Evolutionary conservation across 1,140 invertebrate species (phyloP).

Genomic region (Helicoverpa armigera): DNA sequence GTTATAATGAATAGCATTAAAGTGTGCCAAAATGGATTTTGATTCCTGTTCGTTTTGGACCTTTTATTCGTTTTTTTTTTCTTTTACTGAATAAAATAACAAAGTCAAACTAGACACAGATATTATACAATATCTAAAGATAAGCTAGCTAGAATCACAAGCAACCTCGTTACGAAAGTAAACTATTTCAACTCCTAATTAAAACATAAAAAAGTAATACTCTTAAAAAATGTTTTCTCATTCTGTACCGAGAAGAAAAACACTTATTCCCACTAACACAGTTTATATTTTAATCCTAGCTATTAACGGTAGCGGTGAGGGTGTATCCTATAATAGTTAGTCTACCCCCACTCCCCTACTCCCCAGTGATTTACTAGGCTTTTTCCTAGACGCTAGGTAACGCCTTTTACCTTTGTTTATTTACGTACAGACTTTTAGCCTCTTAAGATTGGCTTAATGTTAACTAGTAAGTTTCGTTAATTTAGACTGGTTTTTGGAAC

Average conservation of each 20-base stretch:
- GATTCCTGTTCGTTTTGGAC: too few relatives aligned
- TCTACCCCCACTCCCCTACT: background rate
- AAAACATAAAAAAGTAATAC: too few relatives aligned
- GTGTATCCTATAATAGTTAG: background rate
- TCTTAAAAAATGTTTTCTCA: too few relatives aligned
- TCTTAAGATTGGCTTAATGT: background rate
- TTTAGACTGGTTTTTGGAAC: background rate
- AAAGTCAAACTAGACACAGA: too few relatives aligned
- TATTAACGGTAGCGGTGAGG: background rate
- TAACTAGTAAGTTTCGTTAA: background rate
- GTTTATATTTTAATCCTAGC: slow-evolving; percentile 19
- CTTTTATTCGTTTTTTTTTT: too few relatives aligned
- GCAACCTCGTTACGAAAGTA: too few relatives aligned
- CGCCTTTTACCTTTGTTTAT: slow-evolving; percentile 18
- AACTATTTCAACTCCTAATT: too few relatives aligned
- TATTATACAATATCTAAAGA: too few relatives aligned
- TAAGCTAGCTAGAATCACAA: too few relatives aligned
- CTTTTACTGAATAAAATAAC: too few relatives aligned
- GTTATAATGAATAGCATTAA: too few relatives aligned
- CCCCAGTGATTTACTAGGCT: slow-evolving; percentile 2
- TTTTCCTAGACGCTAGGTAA: background rate
- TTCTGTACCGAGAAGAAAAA: background rate
- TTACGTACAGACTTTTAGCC: background rate
- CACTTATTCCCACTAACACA: background rate
- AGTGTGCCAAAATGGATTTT: too few relatives aligned